These are phyloP conservation scores for Capitulum mitella DNA, from an alignment of 2,888 invertebrate species.

Conservation along the genomic window DNA sequence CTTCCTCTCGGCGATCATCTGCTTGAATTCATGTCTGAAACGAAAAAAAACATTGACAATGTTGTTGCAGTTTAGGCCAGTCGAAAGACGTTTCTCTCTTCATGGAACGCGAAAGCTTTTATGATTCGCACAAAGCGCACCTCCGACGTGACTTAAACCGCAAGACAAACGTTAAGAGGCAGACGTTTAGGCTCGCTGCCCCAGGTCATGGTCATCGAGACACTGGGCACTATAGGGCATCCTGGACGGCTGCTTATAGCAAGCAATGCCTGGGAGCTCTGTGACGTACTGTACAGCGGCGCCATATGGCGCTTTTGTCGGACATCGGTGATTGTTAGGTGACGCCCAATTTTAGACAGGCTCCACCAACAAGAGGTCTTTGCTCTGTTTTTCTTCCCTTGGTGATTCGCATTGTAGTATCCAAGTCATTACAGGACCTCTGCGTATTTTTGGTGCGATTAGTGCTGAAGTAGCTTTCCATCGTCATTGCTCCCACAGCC, in stretches of 20 bases:
- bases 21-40: conserved; percentile 38
- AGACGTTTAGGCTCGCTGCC: neutral
- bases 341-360: no score
- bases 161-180: neutral
- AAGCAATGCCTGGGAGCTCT: no score
- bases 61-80: neutral
- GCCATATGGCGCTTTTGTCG: no score
- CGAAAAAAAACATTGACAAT: conserved; percentile 27
- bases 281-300: no score
- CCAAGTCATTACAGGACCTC: neutral
- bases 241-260: no score
- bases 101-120: neutral
- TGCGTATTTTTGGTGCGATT: neutral
- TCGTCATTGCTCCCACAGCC: neutral
- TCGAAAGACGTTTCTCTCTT: neutral
- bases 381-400: no score
- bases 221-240: no score
- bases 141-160: neutral
- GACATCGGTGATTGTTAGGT: no score
- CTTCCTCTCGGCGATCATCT: conserved; percentile 39
- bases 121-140: neutral
- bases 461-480: neutral
- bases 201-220: no score
- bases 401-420: no score
- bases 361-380: no score